Base-by-base conservation (phyloP, 2,888 invertebrate species). In the Sphinx pinastri region DNA sequence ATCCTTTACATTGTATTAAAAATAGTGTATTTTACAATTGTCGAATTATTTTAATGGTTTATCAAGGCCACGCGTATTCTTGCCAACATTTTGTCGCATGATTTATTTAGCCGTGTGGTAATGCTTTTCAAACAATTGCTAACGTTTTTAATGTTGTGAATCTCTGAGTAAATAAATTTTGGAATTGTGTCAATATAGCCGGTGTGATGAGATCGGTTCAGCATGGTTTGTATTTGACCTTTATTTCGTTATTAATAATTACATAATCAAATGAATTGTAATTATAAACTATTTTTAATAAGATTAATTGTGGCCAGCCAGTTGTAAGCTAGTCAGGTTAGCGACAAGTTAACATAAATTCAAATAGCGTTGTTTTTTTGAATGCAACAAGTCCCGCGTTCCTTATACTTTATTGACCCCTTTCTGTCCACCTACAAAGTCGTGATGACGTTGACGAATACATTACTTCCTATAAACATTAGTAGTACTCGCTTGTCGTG, bases 1-100 rank as follows among this genome's bases (percentile, higher is more conserved):
- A 67, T 54, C 31, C 16, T 55, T 16, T 47, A 54, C 54, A 59
- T 59, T 68, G 70, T 67, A 58, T 70, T 70, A 58, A 58, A 83
- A 83, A 82, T 77, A 79, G 78, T 77, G 77, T 78, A 77, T 78
- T 78, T 76, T 60, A 71, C 77, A 79, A 86, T 85, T 83, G 84
- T 86, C 84, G 79, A 78, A 77, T 63, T 78, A 81, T 83, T 84
- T 83, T 85, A 85, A 86, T 84, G 81, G 81, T 77, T 72, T 73
- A 77, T 76, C 88, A 86, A 88, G 88, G 90, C 79, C 84, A 76
- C 68, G 73, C 71, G 74, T 75, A 74, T 63, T 79, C 77, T 85
- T 86, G 89, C 88, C 90, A 89, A 88, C 83, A 85, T 79, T 77
- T 77, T 84, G 79, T 82, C 81, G 77, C 77, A 80, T 82, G 85